phyloP scores from a whole-genome alignment of 2,797 vertebrate species.

The Malacoraja senta region DNA sequence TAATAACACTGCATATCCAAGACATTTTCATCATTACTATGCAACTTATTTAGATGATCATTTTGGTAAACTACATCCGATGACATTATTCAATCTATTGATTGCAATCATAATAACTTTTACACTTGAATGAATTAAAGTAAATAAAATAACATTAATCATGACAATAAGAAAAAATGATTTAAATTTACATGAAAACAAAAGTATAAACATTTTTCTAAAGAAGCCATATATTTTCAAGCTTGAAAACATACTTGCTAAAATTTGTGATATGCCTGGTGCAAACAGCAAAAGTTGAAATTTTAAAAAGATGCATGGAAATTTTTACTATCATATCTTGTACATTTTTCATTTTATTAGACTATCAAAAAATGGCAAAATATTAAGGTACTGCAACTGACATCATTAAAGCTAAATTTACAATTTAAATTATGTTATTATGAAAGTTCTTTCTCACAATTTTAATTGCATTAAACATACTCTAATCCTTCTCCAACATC shows the following conservation, averaged over 20 bases:
- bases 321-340: not conserved
- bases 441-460: not conserved
- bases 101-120: not conserved
- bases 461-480: not conserved
- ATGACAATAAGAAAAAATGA: not conserved
- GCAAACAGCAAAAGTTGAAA: too few relatives aligned
- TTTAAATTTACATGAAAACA: not conserved
- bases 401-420: not conserved
- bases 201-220: not conserved
- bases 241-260: not conserved
- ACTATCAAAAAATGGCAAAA: not conserved
- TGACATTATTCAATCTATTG: not conserved
- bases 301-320: too few relatives aligned
- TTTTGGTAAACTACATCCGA: not conserved
- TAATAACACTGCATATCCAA: not conserved
- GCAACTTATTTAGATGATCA: not conserved
- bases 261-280: too few relatives aligned
- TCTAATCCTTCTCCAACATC: not conserved
- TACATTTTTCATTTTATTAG: not conserved
- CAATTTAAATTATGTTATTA: not conserved
- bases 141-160: not conserved
- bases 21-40: not conserved
- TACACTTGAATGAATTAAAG: not conserved
- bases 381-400: not conserved
- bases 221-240: not conserved